Evolutionary conservation across 2,888 invertebrate species (phyloP).

Genomic region (Metellina segmentata): DNA sequence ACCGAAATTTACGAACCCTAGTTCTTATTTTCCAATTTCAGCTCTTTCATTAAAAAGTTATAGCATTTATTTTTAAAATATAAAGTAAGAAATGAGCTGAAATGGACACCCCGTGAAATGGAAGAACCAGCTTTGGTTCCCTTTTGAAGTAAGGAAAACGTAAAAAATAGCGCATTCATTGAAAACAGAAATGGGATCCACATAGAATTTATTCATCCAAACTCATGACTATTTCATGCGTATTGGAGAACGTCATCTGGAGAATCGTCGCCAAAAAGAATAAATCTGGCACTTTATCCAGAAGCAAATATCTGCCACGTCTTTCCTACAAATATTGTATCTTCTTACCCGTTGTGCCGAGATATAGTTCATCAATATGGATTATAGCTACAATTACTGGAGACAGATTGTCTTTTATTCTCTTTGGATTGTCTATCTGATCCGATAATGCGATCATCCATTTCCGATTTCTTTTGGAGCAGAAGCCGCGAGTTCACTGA

Average conservation of each 20-base stretch:
- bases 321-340: background rate
- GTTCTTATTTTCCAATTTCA: no score
- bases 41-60: no score
- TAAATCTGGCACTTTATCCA: slow-evolving; percentile 1
- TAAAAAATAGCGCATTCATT: background rate
- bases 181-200: background rate
- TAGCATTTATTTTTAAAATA: no score
- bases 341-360: background rate
- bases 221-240: slow-evolving; percentile 1
- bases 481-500: no score
- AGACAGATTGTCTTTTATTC: background rate
- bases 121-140: no score
- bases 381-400: background rate
- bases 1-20: no score
- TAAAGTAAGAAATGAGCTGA: no score
- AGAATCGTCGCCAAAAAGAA: background rate
- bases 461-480: background rate
- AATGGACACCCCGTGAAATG: no score
- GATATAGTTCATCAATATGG: background rate
- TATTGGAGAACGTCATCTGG: background rate
- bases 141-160: no score
- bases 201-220: background rate
- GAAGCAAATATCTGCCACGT: background rate
- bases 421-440: background rate
- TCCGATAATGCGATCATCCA: background rate